A percentile compares a stretch with the other conserved stretches of the same genome.
Conservation (phyloP, 2,888 invertebrate species). For the Caenorhabditis sp. region DNA sequence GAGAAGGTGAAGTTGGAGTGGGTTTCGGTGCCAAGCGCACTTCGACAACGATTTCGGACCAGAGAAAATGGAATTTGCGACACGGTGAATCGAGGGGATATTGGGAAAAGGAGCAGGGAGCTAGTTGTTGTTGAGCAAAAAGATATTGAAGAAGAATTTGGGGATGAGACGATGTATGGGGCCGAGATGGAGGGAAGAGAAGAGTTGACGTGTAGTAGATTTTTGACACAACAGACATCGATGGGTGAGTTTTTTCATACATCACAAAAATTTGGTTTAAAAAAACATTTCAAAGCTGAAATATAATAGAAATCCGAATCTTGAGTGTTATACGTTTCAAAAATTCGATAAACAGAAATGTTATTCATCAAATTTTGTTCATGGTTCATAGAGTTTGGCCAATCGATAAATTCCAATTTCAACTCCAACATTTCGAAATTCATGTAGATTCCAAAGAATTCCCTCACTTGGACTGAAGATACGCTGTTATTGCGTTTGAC, state of each 20-base stretch:
- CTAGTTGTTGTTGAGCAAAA: slow-evolving; percentile 6
- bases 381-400: too few relatives aligned
- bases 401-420: too few relatives aligned
- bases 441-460: too few relatives aligned
- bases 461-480: too few relatives aligned
- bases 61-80: neutral
- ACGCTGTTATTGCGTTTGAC: too few relatives aligned
- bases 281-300: too few relatives aligned
- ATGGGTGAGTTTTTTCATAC: slow-evolving; percentile 16
- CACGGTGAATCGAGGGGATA: neutral
- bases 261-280: too few relatives aligned
- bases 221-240: neutral
- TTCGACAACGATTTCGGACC: neutral
- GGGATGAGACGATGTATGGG: slow-evolving; percentile 20
- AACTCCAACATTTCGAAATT: too few relatives aligned
- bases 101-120: neutral
- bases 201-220: slow-evolving; percentile 22
- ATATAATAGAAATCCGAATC: too few relatives aligned
- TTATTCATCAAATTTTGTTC: too few relatives aligned
- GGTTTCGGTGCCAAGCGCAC: neutral
- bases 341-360: too few relatives aligned
- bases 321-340: too few relatives aligned
- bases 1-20: slow-evolving; percentile 8
- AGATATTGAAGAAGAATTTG: slow-evolving; percentile 5
- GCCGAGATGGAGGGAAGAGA: neutral